Percentiles rank a stretch among this genome's conserved stretches.
Evolutionary conservation across 2,113 vertebrate species (phyloP).

Genomic region (Tringa solitaria): DNA sequence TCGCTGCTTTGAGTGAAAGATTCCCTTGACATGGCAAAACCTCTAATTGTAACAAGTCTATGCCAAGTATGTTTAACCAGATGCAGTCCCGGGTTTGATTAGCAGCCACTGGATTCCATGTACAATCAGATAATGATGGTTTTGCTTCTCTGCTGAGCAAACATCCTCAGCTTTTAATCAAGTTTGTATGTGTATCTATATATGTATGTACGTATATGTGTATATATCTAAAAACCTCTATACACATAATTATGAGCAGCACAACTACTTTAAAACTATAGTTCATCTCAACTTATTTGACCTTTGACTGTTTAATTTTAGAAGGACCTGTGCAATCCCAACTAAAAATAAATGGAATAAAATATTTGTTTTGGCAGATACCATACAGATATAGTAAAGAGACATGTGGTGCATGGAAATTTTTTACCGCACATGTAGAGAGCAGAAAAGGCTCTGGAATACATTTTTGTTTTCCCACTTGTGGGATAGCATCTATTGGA

Average conservation of each 20-base stretch:
- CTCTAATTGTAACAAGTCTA: conserved; percentile 79
- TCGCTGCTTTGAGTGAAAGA: conserved; percentile 84
- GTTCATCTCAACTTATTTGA: conserved; percentile 75
- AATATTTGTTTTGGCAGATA: conserved; percentile 78
- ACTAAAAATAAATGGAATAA: conserved; percentile 73
- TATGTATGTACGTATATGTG: not conserved
- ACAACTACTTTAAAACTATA: conserved; percentile 66
- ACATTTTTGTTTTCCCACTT: conserved; percentile 73
- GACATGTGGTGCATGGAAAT: conserved; percentile 68
- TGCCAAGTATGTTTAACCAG: conserved; percentile 82
- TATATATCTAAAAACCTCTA: conserved; percentile 56
- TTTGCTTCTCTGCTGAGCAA: conserved; percentile 76
- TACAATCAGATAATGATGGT: conserved; percentile 82
- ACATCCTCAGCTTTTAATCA: conserved; percentile 77
- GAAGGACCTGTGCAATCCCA: conserved; percentile 66
- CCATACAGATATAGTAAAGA: conserved; percentile 59
- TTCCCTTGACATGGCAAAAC: conserved; percentile 85
- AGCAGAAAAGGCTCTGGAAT: conserved; percentile 64
- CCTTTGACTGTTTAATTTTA: conserved; percentile 72
- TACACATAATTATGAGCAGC: conserved; percentile 40
- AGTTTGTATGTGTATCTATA: conserved; percentile 51
- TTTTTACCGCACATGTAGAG: conserved; percentile 73
- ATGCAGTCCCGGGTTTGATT: conserved; percentile 78
- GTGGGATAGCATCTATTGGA: conserved; percentile 72
- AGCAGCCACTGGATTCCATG: conserved; percentile 80